phyloP scores from a whole-genome alignment of 2,113 vertebrate species.

The Ceyx margarethae region DNA sequence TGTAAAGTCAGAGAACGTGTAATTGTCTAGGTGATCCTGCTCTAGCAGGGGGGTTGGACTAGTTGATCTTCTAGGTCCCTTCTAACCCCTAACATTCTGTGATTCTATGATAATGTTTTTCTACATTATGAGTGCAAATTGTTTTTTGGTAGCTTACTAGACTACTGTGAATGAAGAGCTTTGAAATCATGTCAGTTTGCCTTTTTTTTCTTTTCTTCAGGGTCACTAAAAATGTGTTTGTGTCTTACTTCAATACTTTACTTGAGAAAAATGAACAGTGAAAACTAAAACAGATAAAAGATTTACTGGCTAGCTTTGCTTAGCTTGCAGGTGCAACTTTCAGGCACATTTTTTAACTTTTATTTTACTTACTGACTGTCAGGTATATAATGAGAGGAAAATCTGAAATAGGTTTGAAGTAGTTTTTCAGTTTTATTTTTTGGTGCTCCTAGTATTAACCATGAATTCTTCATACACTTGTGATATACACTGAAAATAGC shows the following conservation, averaged over 20 bases:
- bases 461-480: neutral
- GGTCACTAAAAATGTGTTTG: neutral
- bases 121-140: neutral
- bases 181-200: neutral
- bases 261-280: neutral
- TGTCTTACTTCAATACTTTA: neutral
- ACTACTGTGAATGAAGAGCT: neutral
- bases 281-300: neutral
- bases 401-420: neutral
- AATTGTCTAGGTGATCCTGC: too few species aligned
- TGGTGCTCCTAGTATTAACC: neutral
- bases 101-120: neutral
- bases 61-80: too few species aligned
- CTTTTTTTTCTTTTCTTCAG: neutral
- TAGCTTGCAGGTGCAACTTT: neutral
- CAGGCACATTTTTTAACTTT: neutral
- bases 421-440: neutral
- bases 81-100: too few species aligned
- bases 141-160: neutral
- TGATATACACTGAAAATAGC: neutral
- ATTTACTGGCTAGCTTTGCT: neutral
- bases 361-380: neutral
- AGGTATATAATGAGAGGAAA: neutral
- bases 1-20: neutral
- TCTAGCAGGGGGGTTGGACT: too few species aligned